Evolutionary conservation across 1,140 invertebrate species (phyloP).

Genomic region (Scaptodrosophila lebanonensis): DNA sequence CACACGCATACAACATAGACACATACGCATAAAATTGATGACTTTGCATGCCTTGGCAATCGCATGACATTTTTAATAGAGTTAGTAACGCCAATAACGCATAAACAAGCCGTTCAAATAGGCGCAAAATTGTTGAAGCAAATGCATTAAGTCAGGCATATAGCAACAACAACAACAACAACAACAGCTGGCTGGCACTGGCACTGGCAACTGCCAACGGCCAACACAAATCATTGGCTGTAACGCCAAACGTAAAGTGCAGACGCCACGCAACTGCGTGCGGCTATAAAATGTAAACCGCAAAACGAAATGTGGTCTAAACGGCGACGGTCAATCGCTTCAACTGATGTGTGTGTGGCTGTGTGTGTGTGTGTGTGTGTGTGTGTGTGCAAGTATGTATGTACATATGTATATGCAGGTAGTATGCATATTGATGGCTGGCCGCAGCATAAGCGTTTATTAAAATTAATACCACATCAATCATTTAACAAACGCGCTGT

Average conservation of each 20-base stretch:
- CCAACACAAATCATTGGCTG: neutral
- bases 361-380: too few relatives aligned
- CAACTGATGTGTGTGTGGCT: too few relatives aligned
- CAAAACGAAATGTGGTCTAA: constrained; percentile 20
- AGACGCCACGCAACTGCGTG: constrained; percentile 58
- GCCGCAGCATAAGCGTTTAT: constrained; percentile 51
- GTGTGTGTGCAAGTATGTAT: too few relatives aligned
- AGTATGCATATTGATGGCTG: constrained; percentile 62
- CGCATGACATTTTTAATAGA: constrained; percentile 57
- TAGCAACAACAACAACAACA: neutral
- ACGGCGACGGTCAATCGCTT: constrained; percentile 4
- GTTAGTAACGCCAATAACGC: constrained; percentile 36
- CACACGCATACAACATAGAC: too few relatives aligned
- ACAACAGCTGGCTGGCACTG: too few relatives aligned
- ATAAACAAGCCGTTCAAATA: constrained; percentile 31
- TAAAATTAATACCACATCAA: constrained; percentile 77
- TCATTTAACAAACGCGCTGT: constrained; percentile 74
- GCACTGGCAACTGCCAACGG: neutral
- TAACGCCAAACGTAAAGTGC: constrained; percentile 35
- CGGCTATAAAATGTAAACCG: constrained; percentile 36
- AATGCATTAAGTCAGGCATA: constrained; percentile 1
- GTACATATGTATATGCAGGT: too few relatives aligned
- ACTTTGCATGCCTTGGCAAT: constrained; percentile 14
- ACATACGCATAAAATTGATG: neutral
- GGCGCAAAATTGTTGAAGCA: constrained; percentile 43